Percentiles rank a stretch among this genome's conserved stretches.
Conservation (phyloP, 2,888 invertebrate species). For the Tiliacea citrago region DNA sequence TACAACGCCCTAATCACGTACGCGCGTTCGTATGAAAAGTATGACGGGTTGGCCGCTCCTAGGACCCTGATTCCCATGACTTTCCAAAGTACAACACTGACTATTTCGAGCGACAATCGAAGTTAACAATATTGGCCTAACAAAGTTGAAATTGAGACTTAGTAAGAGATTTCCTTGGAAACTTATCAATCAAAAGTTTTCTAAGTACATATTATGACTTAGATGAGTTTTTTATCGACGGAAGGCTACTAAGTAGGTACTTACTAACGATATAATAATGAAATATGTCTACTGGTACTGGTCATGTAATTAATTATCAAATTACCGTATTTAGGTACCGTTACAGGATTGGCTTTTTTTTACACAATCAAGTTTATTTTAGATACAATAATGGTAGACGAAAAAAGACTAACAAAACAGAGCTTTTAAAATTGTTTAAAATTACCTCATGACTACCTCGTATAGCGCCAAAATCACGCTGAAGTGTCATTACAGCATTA, state of each 20-base stretch:
- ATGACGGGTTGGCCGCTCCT: too few species aligned
- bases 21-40: too few species aligned
- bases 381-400: too few species aligned
- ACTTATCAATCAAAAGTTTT: constrained; percentile 52
- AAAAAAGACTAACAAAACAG: background rate
- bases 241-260: background rate
- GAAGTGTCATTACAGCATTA: background rate
- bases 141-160: constrained; percentile 45
- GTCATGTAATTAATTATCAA: background rate
- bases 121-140: constrained; percentile 20
- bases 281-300: background rate
- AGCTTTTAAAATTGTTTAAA: background rate
- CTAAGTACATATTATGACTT: constrained; percentile 18
- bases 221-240: constrained; percentile 11
- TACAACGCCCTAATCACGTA: too few species aligned
- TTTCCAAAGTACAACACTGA: constrained; percentile 30
- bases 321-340: background rate
- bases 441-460: background rate
- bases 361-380: constrained; percentile 5
- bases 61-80: background rate
- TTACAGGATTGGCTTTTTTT: background rate
- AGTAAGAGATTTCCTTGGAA: constrained; percentile 30
- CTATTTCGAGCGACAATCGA: constrained; percentile 22
- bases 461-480: background rate
- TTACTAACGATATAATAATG: background rate